Evolutionary conservation across 2,888 invertebrate species (phyloP).

Genomic region (Polyommatus iphigenia): DNA sequence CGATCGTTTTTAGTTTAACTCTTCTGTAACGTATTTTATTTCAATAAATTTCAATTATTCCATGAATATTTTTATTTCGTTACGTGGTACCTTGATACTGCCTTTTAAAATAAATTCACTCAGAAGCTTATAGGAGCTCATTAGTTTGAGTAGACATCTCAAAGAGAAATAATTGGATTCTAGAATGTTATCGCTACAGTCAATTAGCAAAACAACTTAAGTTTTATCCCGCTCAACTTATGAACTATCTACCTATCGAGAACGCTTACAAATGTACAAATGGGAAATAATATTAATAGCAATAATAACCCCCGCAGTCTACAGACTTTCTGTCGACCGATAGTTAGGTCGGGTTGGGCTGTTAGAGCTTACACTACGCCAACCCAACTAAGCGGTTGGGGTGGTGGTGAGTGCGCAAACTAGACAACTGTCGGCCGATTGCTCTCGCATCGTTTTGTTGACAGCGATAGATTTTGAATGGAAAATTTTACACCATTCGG

Average conservation of each 20-base stretch:
- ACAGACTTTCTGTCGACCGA: too few species aligned
- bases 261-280: not conserved
- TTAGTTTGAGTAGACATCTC: not conserved
- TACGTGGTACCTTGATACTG: not conserved
- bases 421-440: too few species aligned
- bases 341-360: too few species aligned
- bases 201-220: not conserved
- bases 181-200: slow-evolving; percentile 1
- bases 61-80: too few species aligned
- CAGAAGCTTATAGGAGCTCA: not conserved
- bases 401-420: too few species aligned
- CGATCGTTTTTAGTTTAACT: not conserved
- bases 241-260: not conserved
- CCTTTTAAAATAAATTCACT: not conserved
- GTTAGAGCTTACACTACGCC: too few species aligned
- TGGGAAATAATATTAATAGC: not conserved
- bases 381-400: too few species aligned
- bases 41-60: slow-evolving; percentile 3
- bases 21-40: not conserved
- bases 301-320: too few species aligned
- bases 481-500: too few species aligned
- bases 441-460: too few species aligned
- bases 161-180: not conserved
- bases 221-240: not conserved
- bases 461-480: too few species aligned